Base-by-base conservation (phyloP, 2,797 vertebrate genomes). In the Chaenodraco wilsoni region DNA sequence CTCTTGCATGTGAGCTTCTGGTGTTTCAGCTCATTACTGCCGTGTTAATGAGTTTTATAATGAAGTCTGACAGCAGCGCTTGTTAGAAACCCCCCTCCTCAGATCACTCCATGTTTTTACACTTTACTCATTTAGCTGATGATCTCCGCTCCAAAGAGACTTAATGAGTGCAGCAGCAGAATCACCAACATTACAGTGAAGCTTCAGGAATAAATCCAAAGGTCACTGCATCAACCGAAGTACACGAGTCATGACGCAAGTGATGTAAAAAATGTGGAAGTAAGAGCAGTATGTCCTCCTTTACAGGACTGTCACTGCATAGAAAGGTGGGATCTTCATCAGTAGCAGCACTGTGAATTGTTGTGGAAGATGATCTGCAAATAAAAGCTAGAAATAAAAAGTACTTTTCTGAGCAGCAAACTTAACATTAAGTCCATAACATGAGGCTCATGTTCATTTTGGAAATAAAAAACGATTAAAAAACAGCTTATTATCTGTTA, bases 11-110 rank as follows among this genome's bases (percentile, higher is more conserved):
- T 19, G 69, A 21, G 64, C 64, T 61, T 65, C 71, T 46, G 61
- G 21, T 49, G 62, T 41, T 82, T 68, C 59, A 0, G 0, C 46
- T 80, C 76, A 64, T 82, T 62, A 11, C 46, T 0, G 43, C 37
- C 1, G 46, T 27, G 55, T 21, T 79, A 81, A 83, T 70, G 78
- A 79, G 56, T 56, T 37, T 59, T 65, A 77, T 78, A 74, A 76
- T 54, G 56, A 50, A 50, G 41, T 68, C 66, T 17, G 69, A 72
- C 33, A 37, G 72, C 56, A 48, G 64, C 16, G 19, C 74, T 49
- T 67, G 51, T 71, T 66, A 62, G 40, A 23, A n/a, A 68, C 60
- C 73, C 64, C 63, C 69, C 74, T 57, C 79, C 33, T 37, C 33
- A 52, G 61, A 78, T 62, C 60, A 66, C 65, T 56, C 66, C 1